These are phyloP conservation scores for Callionymus lyra DNA, from an alignment of 2,113 vertebrate species.

Conservation along the genomic window DNA sequence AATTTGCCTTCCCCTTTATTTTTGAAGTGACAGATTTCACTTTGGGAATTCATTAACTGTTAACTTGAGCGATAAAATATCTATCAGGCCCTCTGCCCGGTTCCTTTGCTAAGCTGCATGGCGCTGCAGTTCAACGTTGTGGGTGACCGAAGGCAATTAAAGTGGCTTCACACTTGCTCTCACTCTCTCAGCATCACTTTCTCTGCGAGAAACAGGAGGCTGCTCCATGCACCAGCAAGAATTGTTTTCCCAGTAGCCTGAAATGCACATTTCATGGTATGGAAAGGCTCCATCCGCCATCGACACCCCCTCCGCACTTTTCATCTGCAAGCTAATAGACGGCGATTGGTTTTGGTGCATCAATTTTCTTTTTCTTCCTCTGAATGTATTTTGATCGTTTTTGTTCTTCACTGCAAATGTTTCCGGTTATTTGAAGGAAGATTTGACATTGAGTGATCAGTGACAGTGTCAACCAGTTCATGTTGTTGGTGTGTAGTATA, in stretches of 20 bases:
- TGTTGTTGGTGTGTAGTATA: too few relatives aligned
- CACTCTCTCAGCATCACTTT: conserved; percentile 38
- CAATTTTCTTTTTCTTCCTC: conserved; percentile 31
- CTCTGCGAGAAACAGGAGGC: conserved; percentile 47
- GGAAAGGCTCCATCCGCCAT: conserved; percentile 53
- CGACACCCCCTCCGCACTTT: conserved; percentile 46
- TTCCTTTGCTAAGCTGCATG: conserved; percentile 61
- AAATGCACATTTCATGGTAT: conserved; percentile 70
- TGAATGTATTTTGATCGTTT: too few relatives aligned
- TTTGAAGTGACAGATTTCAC: conserved; percentile 73
- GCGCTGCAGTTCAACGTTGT: conserved; percentile 54
- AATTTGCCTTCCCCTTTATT: conserved; percentile 69
- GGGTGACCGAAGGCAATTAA: conserved; percentile 73
- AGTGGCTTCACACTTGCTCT: conserved; percentile 54
- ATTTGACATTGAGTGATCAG: too few relatives aligned
- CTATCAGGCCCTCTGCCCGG: conserved; percentile 64
- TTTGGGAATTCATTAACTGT: conserved; percentile 74
- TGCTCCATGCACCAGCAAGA: conserved; percentile 64
- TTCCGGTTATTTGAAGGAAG: too few relatives aligned
- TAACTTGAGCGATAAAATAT: conserved; percentile 71
- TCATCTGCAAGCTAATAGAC: conserved; percentile 63
- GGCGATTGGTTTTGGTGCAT: conserved; percentile 71
- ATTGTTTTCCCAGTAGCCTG: conserved; percentile 69
- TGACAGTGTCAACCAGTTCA: too few relatives aligned
- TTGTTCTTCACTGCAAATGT: too few relatives aligned